Conservation (phyloP, 2,797 vertebrate genomes). For the Ptychobarbus kaznakovi region DNA sequence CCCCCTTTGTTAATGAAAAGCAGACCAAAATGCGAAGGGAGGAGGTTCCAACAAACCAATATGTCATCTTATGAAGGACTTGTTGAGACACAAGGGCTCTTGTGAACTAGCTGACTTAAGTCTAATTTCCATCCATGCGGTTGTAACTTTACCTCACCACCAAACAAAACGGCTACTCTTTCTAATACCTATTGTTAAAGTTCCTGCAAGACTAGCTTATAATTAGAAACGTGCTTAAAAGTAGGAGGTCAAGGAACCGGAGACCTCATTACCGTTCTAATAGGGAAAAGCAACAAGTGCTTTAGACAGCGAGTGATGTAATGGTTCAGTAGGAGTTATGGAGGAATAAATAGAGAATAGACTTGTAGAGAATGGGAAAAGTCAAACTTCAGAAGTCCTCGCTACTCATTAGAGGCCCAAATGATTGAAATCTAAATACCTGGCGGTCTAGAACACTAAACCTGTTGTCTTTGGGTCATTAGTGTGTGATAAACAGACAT, state of each 20-base stretch:
- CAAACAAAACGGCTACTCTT: conserved; percentile 42
- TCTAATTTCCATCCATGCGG: conserved; percentile 47
- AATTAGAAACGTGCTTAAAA: conserved; percentile 37
- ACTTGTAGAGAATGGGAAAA: background rate
- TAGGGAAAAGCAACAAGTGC: conserved; percentile 12
- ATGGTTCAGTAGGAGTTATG: conserved; percentile 19
- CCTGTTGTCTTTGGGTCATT: conserved; percentile 50
- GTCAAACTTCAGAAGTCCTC: conserved; percentile 13
- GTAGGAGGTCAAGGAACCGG: conserved; percentile 37
- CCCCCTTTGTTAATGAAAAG: conserved; percentile 55
- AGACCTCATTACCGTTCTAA: conserved; percentile 33
- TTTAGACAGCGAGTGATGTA: conserved; percentile 32
- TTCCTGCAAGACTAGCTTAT: conserved; percentile 30
- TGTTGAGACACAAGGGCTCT: conserved; percentile 62
- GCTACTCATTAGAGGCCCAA: conserved; percentile 11
- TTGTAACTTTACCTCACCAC: conserved; percentile 51
- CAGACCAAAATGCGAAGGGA: conserved; percentile 39
- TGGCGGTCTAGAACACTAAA: conserved; percentile 20
- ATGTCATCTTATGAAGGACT: conserved; percentile 55
- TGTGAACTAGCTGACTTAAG: conserved; percentile 57
- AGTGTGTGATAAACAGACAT: conserved; percentile 57
- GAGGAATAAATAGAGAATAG: background rate
- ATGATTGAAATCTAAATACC: conserved; percentile 19
- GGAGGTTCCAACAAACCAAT: conserved; percentile 46
- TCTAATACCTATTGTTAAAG: conserved; percentile 38